Evolutionary conservation across 2,888 invertebrate species (phyloP), one percentile per base, ranked within the genome.

Genomic region (Pseudococcus longispinus): DNA sequence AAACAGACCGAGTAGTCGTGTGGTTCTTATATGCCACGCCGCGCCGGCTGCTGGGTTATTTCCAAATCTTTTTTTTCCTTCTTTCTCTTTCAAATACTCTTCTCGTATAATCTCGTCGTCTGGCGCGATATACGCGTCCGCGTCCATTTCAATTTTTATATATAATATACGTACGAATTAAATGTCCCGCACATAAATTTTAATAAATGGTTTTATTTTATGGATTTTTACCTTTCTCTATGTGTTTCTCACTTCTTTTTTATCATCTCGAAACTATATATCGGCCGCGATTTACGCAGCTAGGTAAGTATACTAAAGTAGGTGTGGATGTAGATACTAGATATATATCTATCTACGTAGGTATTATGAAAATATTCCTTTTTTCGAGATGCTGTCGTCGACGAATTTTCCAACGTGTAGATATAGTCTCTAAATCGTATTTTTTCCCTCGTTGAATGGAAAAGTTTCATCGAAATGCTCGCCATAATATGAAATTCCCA

Each of bases 121-220:
- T 51, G 15, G 15, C 44, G 44, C 3, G 55, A 55, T 55, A 26
- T 65, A 26, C 65, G 70, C 70, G 15, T 18, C 29, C 26, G 70
- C 26, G 70, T 26, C 70, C 29, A 29, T 70, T 70, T 70, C 70
- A 70, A 70, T 70, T 70, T 70, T 70, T 70, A 70, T 60, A 60
- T 60, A 60, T 60, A 20, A 20, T 60, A 60, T 70, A 70, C 70
- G 70, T 70, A 70, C 70, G 70, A 70, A 70, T 70, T 70, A 70
- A 70, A 70, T 70, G 70, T 70, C 32, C 70, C 29, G 18, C 70
- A 70, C 70, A 70, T 70, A 70, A 70, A 70, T 70, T 70, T 70
- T 70, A 29, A 70, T 70, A 70, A 70, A 70, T 70, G 70, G 70
- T 70, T 70, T 29, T 70, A 70, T 70, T 70, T 70, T 70, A 70